Percentiles rank a stretch among this genome's conserved stretches.
Conservation (phyloP, 2,888 invertebrate genomes). For the Pristionchus mayeri region DNA sequence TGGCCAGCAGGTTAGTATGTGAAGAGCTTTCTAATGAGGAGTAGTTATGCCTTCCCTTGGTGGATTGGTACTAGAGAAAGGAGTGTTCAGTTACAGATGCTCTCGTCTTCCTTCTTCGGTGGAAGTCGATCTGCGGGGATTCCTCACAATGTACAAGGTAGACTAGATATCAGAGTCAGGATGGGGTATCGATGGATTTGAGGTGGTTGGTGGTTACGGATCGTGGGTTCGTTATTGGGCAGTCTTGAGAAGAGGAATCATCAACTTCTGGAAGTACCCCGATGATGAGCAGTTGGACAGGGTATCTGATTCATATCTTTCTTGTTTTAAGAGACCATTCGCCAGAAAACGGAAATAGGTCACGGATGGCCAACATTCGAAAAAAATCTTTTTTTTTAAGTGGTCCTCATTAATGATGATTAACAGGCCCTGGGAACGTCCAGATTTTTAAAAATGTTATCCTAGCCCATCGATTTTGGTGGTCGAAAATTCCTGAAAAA, state of each 20-base stretch:
- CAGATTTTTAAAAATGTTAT: too few species aligned
- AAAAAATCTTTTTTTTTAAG: too few species aligned
- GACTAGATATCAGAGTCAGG: background rate
- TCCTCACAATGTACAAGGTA: constrained; percentile 54
- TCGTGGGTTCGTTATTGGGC: constrained; percentile 68
- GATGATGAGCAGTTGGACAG: constrained; percentile 63
- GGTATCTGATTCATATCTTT: too few species aligned
- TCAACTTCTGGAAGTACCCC: constrained; percentile 67
- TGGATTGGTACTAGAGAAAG: background rate
- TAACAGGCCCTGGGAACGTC: too few species aligned
- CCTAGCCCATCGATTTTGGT: too few species aligned
- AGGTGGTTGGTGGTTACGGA: constrained; percentile 58
- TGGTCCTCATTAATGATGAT: too few species aligned
- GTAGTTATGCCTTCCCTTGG: background rate
- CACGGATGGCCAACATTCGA: too few species aligned
- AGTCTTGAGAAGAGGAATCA: constrained; percentile 62
- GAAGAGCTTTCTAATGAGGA: background rate
- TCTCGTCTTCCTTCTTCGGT: constrained; percentile 58
- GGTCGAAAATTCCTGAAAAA: too few species aligned
- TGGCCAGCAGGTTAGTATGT: constrained; percentile 48
- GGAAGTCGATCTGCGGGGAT: constrained; percentile 64
- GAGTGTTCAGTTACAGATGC: constrained; percentile 29
- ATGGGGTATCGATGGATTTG: constrained; percentile 2
- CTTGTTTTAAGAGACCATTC: too few species aligned
- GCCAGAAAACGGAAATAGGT: too few species aligned